Evolutionary conservation across 64 coral and sea anemone species (phyloP).

Genomic region (Dendrophyllia cribrosa): DNA sequence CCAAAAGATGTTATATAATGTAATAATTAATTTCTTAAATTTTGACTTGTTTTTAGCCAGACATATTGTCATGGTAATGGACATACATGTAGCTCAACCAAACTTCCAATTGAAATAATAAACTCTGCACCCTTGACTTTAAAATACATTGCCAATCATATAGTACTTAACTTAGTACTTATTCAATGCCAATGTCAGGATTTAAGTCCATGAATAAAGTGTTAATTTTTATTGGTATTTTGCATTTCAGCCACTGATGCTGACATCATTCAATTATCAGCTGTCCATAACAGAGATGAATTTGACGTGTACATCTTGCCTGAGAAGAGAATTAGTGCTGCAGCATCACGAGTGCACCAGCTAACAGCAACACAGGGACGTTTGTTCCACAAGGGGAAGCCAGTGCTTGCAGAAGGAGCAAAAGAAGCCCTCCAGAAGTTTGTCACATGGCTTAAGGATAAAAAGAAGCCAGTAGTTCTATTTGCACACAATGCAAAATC

Average conservation of each 20-base stretch:
- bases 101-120: too few species aligned
- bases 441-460: not conserved
- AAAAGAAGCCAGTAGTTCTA: constrained; percentile 8
- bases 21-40: too few species aligned
- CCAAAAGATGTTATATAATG: too few species aligned
- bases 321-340: not conserved
- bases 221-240: not conserved
- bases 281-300: not conserved
- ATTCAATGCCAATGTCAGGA: too few species aligned
- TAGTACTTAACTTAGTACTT: too few species aligned
- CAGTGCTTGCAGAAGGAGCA: not conserved
- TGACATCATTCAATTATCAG: not conserved
- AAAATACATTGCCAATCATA: too few species aligned
- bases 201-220: too few species aligned
- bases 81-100: too few species aligned
- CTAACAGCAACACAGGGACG: not conserved
- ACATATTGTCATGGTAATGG: too few species aligned
- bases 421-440: not conserved
- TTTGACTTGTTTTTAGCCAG: too few species aligned
- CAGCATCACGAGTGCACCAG: not conserved
- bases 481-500: constrained; percentile 27
- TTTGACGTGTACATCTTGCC: not conserved
- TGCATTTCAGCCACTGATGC: not conserved
- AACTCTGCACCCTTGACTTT: too few species aligned
- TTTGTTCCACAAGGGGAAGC: not conserved